Base-by-base conservation (phyloP, 2,797 vertebrate species). In the Smutsia temminckii region DNA sequence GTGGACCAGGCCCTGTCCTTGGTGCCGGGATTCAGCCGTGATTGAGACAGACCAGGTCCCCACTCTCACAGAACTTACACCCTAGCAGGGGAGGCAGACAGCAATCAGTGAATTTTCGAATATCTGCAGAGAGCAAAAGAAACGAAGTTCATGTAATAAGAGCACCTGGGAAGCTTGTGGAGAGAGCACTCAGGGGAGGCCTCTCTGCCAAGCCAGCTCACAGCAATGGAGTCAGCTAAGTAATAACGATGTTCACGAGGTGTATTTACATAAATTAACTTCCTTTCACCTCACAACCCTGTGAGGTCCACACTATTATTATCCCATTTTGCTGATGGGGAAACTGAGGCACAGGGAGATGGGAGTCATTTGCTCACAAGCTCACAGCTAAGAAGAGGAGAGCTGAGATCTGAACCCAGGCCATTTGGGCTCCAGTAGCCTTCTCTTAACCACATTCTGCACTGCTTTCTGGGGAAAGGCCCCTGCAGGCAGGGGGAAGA, bases 121-220 rank as follows among this genome's bases (percentile, higher is more conserved):
- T 79, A 20, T 37, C 75, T 83, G 88, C 71, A 71, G 16, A 77
- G 77, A 80, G 27, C 40, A 42, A 92, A 91, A 53, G 61, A 64
- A 89, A 64, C 21, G 11, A 57, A 32, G 18, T 25, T 95, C n/a
- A 21, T 64, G 14, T 17, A 12, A 40, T 27, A 46, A 90, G n/a
- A 89, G 55, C 40, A n/a, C 49, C 13, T 9, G 59, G 20, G 86
- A 84, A 37, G 8, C 27, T 63, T 3, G 0, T 6, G 10, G 42
- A 32, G 32, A 37, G 34, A 21, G 32, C 11, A 13, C 8, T 77
- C 25, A 20, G 74, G 63, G 51, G 64, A 72, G 63, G 51, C 2
- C 14, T 37, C 84, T 68, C 49, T 53, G 66, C 32, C 1, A 13
- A 68, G 79, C 34, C 46, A 25, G 83, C 17, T 27, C 23, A 42